These are phyloP conservation scores for Thalassarche chlororhynchos DNA, from an alignment of 2,113 vertebrate genomes.

Conservation along the genomic window DNA sequence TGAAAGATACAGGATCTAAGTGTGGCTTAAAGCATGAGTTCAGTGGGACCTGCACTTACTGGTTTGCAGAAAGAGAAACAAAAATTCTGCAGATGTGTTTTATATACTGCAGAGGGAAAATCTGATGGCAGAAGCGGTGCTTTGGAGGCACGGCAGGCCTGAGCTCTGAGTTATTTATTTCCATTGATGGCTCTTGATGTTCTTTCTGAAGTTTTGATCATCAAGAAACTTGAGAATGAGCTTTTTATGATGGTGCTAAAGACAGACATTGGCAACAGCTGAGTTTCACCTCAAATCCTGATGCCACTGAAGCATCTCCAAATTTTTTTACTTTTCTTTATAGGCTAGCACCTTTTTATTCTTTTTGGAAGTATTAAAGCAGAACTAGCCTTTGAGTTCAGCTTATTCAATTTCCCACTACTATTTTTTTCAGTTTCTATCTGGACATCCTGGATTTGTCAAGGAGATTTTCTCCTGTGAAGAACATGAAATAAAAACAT, in stretches of 20 bases:
- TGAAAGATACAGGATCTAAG: background rate
- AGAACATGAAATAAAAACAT: slow-evolving; percentile 54
- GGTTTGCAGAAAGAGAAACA: background rate
- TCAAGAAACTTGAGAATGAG: background rate
- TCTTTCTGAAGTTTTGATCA: slow-evolving; percentile 12
- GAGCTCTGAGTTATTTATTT: background rate
- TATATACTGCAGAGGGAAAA: background rate
- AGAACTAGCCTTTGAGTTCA: slow-evolving; percentile 2
- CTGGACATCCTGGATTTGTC: slow-evolving; percentile 38
- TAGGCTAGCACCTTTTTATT: background rate
- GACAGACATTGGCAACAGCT: background rate
- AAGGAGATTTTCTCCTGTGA: slow-evolving; percentile 56
- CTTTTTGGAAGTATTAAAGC: slow-evolving; percentile 15
- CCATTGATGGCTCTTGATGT: background rate
- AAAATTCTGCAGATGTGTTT: background rate
- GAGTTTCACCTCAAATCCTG: background rate
- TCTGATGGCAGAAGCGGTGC: background rate
- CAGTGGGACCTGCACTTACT: background rate
- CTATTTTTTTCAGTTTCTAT: background rate
- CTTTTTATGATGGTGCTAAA: background rate
- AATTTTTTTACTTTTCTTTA: background rate
- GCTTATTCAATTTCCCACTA: background rate
- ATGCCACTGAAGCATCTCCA: background rate
- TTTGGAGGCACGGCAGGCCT: background rate
- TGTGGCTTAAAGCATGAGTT: background rate